Conservation (phyloP, 2,888 invertebrate species). For the Eupeodes luniger region DNA sequence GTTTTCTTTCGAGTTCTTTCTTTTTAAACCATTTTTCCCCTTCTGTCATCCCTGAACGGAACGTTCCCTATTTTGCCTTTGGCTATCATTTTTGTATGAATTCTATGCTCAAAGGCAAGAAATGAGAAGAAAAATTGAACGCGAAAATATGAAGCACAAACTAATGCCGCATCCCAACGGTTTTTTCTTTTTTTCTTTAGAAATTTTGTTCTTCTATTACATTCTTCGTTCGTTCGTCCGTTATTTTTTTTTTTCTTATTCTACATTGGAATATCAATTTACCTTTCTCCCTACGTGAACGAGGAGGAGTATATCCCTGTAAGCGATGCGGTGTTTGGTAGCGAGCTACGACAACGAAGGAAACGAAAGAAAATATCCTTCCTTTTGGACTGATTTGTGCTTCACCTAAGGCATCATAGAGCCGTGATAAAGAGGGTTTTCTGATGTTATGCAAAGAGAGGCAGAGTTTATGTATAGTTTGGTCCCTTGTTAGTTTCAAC, state of each 20-base stretch:
- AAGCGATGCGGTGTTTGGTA: constrained; percentile 28
- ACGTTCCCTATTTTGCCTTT: constrained; percentile 22
- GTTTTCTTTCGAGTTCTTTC: constrained; percentile 17
- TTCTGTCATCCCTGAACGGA: constrained; percentile 10
- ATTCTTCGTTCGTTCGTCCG: neutral
- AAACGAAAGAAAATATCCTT: constrained; percentile 18
- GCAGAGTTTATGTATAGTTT: constrained; percentile 4
- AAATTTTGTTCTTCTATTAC: constrained; percentile 32
- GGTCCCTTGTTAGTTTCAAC: constrained; percentile 18
- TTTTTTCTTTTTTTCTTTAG: constrained; percentile 9
- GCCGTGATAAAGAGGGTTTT: neutral
- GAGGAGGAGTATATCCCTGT: neutral
- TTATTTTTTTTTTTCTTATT: neutral
- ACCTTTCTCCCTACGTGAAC: neutral
- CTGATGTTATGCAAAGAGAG: neutral
- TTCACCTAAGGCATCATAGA: neutral
- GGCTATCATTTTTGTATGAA: constrained; percentile 62
- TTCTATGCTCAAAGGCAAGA: constrained; percentile 32
- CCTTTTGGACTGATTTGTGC: constrained; percentile 47
- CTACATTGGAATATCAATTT: constrained; percentile 66
- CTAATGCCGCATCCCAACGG: constrained; percentile 1
- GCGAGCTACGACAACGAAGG: neutral
- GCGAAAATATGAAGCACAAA: constrained; percentile 5
- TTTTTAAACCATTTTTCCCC: neutral
- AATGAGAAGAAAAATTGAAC: constrained; percentile 17